Base-by-base conservation (phyloP, 2,888 invertebrate genomes). In the Heliconius charithonia region DNA sequence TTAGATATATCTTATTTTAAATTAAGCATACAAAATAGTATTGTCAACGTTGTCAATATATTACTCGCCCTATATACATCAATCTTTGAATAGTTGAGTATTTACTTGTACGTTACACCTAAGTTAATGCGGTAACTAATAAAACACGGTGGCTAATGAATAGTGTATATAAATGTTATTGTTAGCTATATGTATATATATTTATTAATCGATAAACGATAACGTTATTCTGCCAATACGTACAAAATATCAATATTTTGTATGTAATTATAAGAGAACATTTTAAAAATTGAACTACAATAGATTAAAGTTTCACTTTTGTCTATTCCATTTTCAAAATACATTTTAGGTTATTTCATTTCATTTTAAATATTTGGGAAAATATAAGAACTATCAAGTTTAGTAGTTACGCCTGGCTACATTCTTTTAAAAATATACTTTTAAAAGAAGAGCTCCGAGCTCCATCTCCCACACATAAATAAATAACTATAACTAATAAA, bases 221-320 rank as follows among this genome's bases (percentile, higher is more conserved):
- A 0, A 76, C 76, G 51, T 62, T 73, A 67, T 78, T 56, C 72
- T 82, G 85, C 85, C 86, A 85, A 89, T 86, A 83, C 83, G 83
- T 81, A 90, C 93, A 94, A 94, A 94, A 91, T 85, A 89, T 91
- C 89, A 81, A 92, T 93, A 94, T 93, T 94, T 93, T 94, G 93
- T 83, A 80, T 70, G 79, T 83, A 85, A 83, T 83, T 85, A 79
- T 85, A 85, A 80, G 83, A 84, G 82, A 85, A 87, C 4, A 67
- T 78, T 41, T 6, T 73, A 59, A 59, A 62, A n/a, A 59, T 83
- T 81, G 83, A 85, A 83, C 84, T 84, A 84, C 19, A 51, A 19
- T 45, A 74, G 74, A 27, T 86, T 87, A 94, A 94, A 94, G 94
- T 93, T 92, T 90, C 89, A 93, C 92, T 92, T 94, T 93, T 93